These are phyloP conservation scores for Xiphophorus hellerii DNA, from an alignment of 2,113 vertebrate genomes.

Conservation along the genomic window DNA sequence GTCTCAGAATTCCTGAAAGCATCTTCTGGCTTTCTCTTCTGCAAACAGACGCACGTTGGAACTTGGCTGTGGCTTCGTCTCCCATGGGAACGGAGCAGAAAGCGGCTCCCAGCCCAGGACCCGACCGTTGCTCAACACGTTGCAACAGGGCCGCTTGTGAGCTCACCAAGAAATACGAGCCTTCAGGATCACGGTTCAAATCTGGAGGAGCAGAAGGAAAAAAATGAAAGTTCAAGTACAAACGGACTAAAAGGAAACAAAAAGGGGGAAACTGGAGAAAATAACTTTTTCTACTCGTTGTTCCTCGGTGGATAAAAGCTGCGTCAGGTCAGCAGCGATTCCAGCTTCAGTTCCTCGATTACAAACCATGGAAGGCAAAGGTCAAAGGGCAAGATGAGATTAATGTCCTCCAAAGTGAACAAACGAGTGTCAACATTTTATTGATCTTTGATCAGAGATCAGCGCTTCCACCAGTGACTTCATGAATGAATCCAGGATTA, in stretches of 20 bases:
- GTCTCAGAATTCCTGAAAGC: too few relatives aligned
- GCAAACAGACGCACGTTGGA: not conserved
- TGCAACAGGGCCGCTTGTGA: slow-evolving; percentile 28
- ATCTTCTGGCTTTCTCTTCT: not conserved
- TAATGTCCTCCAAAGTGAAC: not conserved
- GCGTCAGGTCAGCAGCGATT: not conserved
- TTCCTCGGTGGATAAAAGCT: not conserved
- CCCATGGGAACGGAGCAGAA: slow-evolving; percentile 35
- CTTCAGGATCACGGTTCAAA: slow-evolving; percentile 6
- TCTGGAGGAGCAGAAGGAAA: not conserved
- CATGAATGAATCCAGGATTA: too few relatives aligned
- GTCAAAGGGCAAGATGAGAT: slow-evolving; percentile 23
- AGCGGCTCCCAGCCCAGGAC: slow-evolving; percentile 28
- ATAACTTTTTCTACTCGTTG: not conserved
- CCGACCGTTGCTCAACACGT: slow-evolving; percentile 39
- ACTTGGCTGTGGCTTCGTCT: slow-evolving; percentile 19
- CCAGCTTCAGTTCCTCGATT: slow-evolving; percentile 28
- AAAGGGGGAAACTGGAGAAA: not conserved
- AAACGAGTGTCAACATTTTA: not conserved
- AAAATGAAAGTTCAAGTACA: not conserved
- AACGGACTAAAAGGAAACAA: not conserved
- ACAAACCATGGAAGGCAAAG: slow-evolving; percentile 12
- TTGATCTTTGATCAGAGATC: too few relatives aligned
- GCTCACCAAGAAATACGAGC: slow-evolving; percentile 32
- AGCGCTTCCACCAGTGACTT: too few relatives aligned